phyloP scores from a whole-genome alignment of 2,113 vertebrate species.

The Pangasianodon hypophthalmus region DNA sequence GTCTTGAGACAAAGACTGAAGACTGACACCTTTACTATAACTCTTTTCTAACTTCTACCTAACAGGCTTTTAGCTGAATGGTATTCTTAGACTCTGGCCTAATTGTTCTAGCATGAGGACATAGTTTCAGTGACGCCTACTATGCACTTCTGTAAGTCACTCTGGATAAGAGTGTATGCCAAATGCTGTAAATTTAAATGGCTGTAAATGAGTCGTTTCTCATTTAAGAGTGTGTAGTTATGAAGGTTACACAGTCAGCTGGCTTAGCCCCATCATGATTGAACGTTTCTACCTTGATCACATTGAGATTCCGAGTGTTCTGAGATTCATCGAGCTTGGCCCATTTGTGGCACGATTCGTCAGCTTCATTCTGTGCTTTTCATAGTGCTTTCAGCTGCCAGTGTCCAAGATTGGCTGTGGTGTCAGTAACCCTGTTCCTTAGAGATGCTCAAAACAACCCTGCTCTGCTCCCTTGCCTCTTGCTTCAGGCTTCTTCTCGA shows the following conservation, averaged over 20 bases:
- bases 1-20: neutral
- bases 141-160: too few species aligned
- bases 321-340: neutral
- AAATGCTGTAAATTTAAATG: neutral
- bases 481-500: slow-evolving; percentile 53
- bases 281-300: neutral
- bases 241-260: neutral
- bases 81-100: neutral
- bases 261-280: neutral
- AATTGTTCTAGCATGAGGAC: neutral
- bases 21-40: neutral
- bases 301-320: neutral
- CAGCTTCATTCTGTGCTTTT: neutral
- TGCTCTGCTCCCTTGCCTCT: slow-evolving; percentile 55
- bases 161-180: neutral
- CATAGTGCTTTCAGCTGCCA: slow-evolving; percentile 2
- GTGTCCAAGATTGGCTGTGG: neutral
- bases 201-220: neutral
- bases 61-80: neutral
- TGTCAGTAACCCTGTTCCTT: neutral
- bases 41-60: neutral
- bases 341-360: neutral
- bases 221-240: neutral
- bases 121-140: neutral
- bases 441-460: slow-evolving; percentile 47